phyloP scores from a whole-genome alignment of 2,888 invertebrate genomes.

The Acanthoscelides obtectus region DNA sequence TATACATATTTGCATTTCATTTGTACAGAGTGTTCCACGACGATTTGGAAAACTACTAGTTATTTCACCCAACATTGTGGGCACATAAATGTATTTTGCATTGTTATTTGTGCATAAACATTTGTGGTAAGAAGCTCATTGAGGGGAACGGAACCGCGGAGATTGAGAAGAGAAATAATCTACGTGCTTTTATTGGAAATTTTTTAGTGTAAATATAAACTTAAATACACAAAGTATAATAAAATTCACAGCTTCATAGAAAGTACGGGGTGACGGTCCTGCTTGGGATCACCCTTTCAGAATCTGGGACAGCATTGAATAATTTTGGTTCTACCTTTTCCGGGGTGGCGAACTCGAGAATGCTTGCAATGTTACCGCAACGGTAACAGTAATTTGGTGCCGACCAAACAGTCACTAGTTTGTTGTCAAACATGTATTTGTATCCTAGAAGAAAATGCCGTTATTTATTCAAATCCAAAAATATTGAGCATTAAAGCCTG shows the following conservation, averaged over 20 bases:
- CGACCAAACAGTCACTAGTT: conserved; percentile 97
- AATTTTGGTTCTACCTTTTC: conserved; percentile 77
- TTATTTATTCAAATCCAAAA: too few species aligned
- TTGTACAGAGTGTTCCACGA: too few species aligned
- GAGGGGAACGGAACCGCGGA: too few species aligned
- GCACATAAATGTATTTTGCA: too few species aligned
- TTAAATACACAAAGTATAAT: not conserved
- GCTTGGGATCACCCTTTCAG: conserved; percentile 88
- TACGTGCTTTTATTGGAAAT: not conserved
- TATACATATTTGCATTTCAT: too few species aligned
- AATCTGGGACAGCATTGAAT: conserved; percentile 94
- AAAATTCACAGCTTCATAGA: conserved; percentile 55
- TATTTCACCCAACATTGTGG: too few species aligned
- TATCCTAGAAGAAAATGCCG: conserved; percentile 64
- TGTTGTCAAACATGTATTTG: conserved; percentile 97
- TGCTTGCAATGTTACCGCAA: conserved; percentile 97
- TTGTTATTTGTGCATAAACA: too few species aligned
- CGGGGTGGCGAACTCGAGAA: conserved; percentile 80
- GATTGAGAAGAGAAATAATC: too few species aligned
- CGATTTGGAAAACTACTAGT: too few species aligned
- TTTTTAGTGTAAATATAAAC: not conserved
- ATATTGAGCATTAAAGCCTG: too few species aligned
- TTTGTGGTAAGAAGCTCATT: too few species aligned
- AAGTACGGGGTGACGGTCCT: conserved; percentile 95
- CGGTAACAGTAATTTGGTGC: conserved; percentile 99